Evolutionary conservation across 2,888 invertebrate genomes (phyloP).

Genomic region (Antheraea yamamai): DNA sequence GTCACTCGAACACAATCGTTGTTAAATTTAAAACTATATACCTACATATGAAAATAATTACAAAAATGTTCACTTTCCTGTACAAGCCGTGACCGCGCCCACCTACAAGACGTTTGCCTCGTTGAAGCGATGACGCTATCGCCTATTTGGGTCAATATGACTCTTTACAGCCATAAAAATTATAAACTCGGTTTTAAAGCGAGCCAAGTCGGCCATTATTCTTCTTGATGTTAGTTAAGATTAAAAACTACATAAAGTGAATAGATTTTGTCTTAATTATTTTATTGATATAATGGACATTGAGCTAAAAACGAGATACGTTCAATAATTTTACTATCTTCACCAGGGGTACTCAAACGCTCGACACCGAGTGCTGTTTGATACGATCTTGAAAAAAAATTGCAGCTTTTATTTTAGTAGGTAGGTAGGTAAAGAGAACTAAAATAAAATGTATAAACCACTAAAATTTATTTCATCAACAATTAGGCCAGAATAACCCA

Average conservation of each 20-base stretch:
- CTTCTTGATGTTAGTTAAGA: conserved; percentile 10
- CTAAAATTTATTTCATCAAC: too few relatives aligned
- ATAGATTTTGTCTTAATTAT: not conserved
- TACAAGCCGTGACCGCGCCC: conserved; percentile 53
- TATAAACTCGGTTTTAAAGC: conserved; percentile 40
- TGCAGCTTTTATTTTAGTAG: too few relatives aligned
- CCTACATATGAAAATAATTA: not conserved
- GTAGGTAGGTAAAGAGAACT: too few relatives aligned
- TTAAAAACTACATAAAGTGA: conserved; percentile 2
- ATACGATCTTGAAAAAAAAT: too few relatives aligned
- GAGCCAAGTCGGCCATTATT: conserved; percentile 20
- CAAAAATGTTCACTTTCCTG: conserved; percentile 1
- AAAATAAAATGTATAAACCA: too few relatives aligned
- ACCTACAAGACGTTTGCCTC: conserved; percentile 53
- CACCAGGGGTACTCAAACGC: too few relatives aligned
- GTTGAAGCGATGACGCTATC: conserved; percentile 66
- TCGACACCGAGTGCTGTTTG: too few relatives aligned
- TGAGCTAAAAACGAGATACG: not conserved
- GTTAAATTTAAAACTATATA: not conserved
- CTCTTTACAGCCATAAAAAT: conserved; percentile 62
- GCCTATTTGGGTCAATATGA: conserved; percentile 75
- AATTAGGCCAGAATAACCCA: too few relatives aligned
- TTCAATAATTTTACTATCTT: not conserved
- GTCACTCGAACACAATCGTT: not conserved
- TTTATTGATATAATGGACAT: not conserved